Conservation (phyloP, 2,888 invertebrate genomes). For the Aphidoletes aphidimyza region DNA sequence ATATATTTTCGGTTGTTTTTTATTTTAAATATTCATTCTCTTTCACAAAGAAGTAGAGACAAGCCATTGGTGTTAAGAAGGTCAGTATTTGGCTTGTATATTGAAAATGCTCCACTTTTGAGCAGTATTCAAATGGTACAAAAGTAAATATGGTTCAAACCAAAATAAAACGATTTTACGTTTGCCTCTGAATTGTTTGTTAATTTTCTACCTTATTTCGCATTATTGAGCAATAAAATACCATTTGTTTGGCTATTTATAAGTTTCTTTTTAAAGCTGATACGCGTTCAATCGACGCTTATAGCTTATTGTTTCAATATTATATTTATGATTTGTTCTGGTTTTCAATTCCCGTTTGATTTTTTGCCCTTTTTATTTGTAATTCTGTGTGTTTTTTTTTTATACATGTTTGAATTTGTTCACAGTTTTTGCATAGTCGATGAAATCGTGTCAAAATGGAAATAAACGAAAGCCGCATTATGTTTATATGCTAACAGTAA, state of each 20-base stretch:
- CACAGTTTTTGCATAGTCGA: too few species aligned
- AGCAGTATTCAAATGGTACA: background rate
- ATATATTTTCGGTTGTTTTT: background rate
- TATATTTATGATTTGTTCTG: conserved; percentile 27
- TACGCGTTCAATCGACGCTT: background rate
- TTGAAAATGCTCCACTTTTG: background rate
- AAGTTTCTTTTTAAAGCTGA: background rate
- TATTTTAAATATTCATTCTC: too few species aligned
- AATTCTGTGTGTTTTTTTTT: too few species aligned
- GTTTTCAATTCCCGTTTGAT: too few species aligned
- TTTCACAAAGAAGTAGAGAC: background rate
- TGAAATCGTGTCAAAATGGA: conserved; percentile 18
- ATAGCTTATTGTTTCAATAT: conserved; percentile 29
- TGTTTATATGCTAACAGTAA: background rate
- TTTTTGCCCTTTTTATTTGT: too few species aligned
- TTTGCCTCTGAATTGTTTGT: conserved; percentile 31
- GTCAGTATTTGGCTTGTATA: background rate
- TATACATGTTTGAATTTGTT: too few species aligned
- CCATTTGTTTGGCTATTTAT: conserved; percentile 8
- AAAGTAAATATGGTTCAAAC: conserved; percentile 31
- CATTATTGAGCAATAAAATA: conserved; percentile 40
- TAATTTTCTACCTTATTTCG: background rate
- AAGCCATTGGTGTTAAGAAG: conserved; percentile 37
- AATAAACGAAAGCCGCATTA: conserved; percentile 7
- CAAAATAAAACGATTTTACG: background rate